Evolutionary conservation across 2,797 vertebrate genomes (phyloP), one percentile per base, ranked within the genome.

Genomic region (Characodon lateralis): DNA sequence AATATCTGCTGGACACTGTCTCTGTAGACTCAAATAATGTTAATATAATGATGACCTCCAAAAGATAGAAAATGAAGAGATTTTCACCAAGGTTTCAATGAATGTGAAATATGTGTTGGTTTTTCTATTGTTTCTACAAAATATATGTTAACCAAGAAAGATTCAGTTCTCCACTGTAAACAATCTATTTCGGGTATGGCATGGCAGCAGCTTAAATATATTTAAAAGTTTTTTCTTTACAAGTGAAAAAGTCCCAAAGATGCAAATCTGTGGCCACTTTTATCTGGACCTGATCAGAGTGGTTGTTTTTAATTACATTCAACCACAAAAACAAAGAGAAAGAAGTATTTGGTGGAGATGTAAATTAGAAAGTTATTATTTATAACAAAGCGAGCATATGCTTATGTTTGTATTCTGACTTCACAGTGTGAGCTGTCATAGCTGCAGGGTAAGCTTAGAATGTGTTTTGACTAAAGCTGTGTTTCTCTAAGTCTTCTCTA

Each of bases 381-480:
- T 39, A 46, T 10, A 41, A 46, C 39, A 69, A 46, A 46, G 39
- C 22, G 9, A 68, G 41, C 39, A 7, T 24, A 66, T 66, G 63
- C 35, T 66, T 66, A 66, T 66, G 63, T 43, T 46, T n/a, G 39
- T 3, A 46, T 46, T 69, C 39, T 24, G 65, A 58, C 24, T 73
- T 69, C 41, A 46, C 66, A 46, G 10, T 46, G 39, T 69, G 66
- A 69, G 66, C 66, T 46, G 22, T n/a, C 66, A 6, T 69, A 46
- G 12, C 66, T 46, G 41, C 41, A 46, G 66, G 66, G 9, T n/a
- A 18, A 14, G 50, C 50, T 51, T 13, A 69, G 24, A 46, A 69
- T 43, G 66, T 26, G 66, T 69, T 69, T 46, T 43, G 66, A 69
- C 66, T 14, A 69, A 68, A 68, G 66, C 22, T 46, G 46, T 69